Evolutionary conservation across 30 jellyfish, hydroid and myxozoan genomes (phyloP).

Genomic region (Catostylus mosaicus): DNA sequence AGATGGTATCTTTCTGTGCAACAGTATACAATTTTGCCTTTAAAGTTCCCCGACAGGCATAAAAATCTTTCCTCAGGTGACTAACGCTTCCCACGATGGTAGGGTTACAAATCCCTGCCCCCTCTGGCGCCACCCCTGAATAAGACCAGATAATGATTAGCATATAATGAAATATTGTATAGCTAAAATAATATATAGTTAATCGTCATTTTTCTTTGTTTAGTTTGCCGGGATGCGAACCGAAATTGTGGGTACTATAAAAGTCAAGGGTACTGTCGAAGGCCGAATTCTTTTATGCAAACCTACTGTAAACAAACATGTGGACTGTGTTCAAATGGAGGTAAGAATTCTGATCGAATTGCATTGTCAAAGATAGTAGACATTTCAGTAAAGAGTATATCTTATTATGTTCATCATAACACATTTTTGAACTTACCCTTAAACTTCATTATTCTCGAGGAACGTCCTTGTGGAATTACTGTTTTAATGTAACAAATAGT

Average conservation of each 20-base stretch:
- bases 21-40: no score
- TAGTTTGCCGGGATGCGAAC: conserved; percentile 2
- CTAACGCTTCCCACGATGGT: not conserved
- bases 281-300: not conserved
- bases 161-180: not conserved
- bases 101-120: no score
- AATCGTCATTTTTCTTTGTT: not conserved
- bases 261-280: not conserved
- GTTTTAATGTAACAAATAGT: not conserved
- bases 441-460: not conserved
- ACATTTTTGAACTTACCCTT: not conserved
- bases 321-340: not conserved
- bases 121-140: no score
- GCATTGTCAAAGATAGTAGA: not conserved
- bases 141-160: not conserved
- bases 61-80: not conserved
- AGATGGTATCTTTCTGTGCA: no score
- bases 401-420: not conserved
- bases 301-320: conserved; percentile 7
- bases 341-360: not conserved
- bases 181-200: no score
- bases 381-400: not conserved
- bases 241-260: conserved; percentile 5
- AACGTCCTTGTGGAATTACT: not conserved
- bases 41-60: no score